These are phyloP conservation scores for Spinibarbus caldwelli DNA, from an alignment of 2,797 vertebrate species.

Conservation along the genomic window DNA sequence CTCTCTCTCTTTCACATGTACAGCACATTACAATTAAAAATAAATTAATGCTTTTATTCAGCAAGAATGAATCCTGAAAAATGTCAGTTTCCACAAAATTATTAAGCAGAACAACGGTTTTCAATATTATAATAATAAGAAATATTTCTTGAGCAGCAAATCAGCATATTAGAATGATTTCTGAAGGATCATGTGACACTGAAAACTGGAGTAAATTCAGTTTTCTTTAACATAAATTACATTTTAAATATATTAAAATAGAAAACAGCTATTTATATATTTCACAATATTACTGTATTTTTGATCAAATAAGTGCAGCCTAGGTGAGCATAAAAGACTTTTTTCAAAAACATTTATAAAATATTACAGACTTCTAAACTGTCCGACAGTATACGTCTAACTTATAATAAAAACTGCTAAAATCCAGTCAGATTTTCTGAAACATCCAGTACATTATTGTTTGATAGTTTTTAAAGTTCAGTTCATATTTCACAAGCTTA, in stretches of 20 bases:
- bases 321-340: too few species aligned
- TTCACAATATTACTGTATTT: not conserved
- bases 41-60: too few species aligned
- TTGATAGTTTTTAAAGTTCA: too few species aligned
- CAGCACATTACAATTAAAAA: too few species aligned
- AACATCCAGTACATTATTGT: not conserved
- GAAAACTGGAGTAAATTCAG: not conserved
- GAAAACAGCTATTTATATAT: too few species aligned
- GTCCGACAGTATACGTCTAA: not conserved
- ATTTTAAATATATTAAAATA: not conserved
- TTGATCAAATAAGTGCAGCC: not conserved
- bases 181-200: not conserved
- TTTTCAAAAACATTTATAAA: not conserved
- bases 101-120: too few species aligned
- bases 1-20: too few species aligned
- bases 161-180: not conserved
- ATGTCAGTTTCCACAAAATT: too few species aligned
- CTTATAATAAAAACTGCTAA: not conserved
- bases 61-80: too few species aligned
- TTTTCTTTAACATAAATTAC: not conserved
- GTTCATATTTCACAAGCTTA: not conserved
- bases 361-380: not conserved
- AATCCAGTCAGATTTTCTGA: not conserved
- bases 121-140: too few species aligned
- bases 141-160: too few species aligned